Percentiles rank a stretch among this genome's conserved stretches.
These are phyloP conservation scores for Andrena flavipes DNA, from an alignment of 2,888 invertebrate genomes.

Conservation along the genomic window DNA sequence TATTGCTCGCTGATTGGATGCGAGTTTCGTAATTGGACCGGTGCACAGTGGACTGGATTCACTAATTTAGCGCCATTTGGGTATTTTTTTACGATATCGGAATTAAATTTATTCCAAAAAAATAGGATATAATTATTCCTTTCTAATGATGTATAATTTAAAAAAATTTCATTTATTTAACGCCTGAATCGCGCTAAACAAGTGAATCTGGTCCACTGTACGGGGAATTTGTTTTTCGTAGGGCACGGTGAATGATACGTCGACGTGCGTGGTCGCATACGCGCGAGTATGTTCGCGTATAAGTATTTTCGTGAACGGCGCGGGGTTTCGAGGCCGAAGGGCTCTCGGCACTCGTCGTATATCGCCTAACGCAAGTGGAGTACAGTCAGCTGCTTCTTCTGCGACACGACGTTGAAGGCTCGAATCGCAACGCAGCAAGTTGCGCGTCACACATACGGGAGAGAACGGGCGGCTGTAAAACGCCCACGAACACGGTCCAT, in stretches of 20 bases:
- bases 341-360: slow-evolving; percentile 36
- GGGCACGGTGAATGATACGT: too few species aligned
- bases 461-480: slow-evolving; percentile 56
- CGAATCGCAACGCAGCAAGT: slow-evolving; percentile 60
- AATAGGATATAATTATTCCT: too few species aligned
- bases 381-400: slow-evolving; percentile 52
- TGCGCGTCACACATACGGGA: slow-evolving; percentile 38
- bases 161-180: too few species aligned
- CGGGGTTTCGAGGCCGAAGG: slow-evolving; percentile 12
- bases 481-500: slow-evolving; percentile 41
- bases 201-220: too few species aligned
- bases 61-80: too few species aligned
- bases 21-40: background rate
- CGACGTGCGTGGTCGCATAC: background rate
- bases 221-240: too few species aligned
- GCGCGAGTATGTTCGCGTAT: too few species aligned
- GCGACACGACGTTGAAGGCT: slow-evolving; percentile 61
- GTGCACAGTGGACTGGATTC: too few species aligned
- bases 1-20: background rate
- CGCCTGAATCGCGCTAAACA: too few species aligned
- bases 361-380: slow-evolving; percentile 31
- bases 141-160: too few species aligned
- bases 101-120: too few species aligned
- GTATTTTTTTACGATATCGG: too few species aligned
- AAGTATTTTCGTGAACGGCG: slow-evolving; percentile 31